These are phyloP conservation scores for Drosophila malerkotliana DNA, from an alignment of 1,140 invertebrate genomes.

Conservation along the genomic window DNA sequence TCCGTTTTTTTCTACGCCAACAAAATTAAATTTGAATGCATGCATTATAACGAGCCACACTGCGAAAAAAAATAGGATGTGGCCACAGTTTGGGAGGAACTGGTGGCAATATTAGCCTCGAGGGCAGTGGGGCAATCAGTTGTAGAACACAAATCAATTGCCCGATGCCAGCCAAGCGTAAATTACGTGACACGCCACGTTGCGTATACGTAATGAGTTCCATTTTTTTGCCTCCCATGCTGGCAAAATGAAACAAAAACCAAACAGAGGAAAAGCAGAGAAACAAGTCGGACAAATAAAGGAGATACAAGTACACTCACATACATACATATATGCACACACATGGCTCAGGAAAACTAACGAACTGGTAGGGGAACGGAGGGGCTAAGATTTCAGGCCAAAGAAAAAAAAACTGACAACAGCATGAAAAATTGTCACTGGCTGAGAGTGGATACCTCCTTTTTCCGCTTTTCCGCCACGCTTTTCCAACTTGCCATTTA, in stretches of 20 bases:
- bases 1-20: conserved; percentile 44
- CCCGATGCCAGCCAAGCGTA: conserved; percentile 55
- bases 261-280: conserved; percentile 2
- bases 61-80: not conserved
- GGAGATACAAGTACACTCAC: conserved; percentile 38
- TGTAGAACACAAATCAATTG: conserved; percentile 72
- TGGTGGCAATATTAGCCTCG: conserved; percentile 25
- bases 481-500: not conserved
- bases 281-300: conserved; percentile 42
- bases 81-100: conserved; percentile 33
- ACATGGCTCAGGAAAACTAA: conserved; percentile 61
- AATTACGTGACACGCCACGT: conserved; percentile 68
- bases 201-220: conserved; percentile 78
- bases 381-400: conserved; percentile 35
- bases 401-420: conserved; percentile 70
- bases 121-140: conserved; percentile 48
- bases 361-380: conserved; percentile 51
- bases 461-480: not conserved
- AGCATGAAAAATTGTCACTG: conserved; percentile 82
- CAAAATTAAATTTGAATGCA: conserved; percentile 71
- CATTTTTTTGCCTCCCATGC: conserved; percentile 33
- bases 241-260: conserved; percentile 3
- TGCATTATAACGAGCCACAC: conserved; percentile 40
- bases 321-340: conserved; percentile 20
- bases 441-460: conserved; percentile 53